These are phyloP conservation scores for Lanius ludovicianus DNA, from an alignment of 2,113 vertebrate species.

Conservation along the genomic window DNA sequence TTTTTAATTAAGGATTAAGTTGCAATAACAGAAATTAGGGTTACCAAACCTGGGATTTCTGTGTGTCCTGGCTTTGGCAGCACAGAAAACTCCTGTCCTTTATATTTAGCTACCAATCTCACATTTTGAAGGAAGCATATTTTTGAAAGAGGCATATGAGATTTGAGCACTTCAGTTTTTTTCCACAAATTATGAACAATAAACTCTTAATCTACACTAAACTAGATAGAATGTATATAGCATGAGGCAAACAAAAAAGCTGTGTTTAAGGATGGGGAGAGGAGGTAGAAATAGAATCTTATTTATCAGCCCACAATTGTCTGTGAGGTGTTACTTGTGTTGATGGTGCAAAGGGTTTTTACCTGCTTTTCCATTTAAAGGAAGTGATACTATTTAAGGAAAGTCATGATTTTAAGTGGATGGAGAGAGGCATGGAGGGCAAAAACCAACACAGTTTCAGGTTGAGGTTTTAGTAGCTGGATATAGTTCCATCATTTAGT, in stretches of 20 bases:
- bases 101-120: not conserved
- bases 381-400: not conserved
- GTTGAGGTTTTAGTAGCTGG: not conserved
- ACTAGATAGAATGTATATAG: not conserved
- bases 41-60: not conserved
- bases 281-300: not conserved
- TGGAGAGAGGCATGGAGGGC: not conserved
- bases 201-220: not conserved
- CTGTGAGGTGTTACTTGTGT: not conserved
- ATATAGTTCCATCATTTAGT: not conserved
- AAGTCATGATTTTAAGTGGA: not conserved
- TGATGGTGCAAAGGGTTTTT: not conserved
- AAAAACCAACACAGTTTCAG: not conserved
- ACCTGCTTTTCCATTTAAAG: not conserved
- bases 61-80: not conserved
- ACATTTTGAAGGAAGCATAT: not conserved
- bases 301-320: not conserved
- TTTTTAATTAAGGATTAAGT: not conserved
- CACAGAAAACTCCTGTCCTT: not conserved
- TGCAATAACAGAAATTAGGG: not conserved
- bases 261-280: not conserved
- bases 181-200: not conserved
- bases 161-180: not conserved
- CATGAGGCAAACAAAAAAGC: not conserved
- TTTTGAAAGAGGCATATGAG: not conserved